Base-by-base conservation (phyloP, 2,888 invertebrate genomes). In the Phymatocera aterrima region DNA sequence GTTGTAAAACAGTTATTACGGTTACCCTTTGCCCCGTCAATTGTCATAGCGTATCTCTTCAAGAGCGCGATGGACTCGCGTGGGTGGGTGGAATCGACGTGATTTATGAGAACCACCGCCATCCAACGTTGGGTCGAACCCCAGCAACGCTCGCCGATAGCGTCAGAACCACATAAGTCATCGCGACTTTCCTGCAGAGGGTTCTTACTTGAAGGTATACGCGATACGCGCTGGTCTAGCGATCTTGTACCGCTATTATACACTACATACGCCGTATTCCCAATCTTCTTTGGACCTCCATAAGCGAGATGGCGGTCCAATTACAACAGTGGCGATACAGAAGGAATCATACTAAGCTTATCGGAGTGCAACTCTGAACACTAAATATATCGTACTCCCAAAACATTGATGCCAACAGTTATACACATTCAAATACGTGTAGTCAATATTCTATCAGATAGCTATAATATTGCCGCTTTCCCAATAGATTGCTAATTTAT, bases 161-260 rank as follows among this genome's bases (percentile, higher is more conserved):
- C 90, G 90, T 89, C 90, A 88, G 89, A 88, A 86, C 87, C 87
- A 89, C 90, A 89, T 90, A 90, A 90, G 89, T 90, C 90, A 90
- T 90, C 89, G 89, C 86, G 88, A 87, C 88, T 88, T 75, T 60
- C 57, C 75, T 43, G 57, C 48, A 51, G 72, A 72, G 75, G 75
- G 75, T 75, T 21, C 54, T 75, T 48, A 64, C 61, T 61, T 64
- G 43, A n/a, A n/a, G 6, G 21, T 75, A 75, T 57, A 57, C 60
- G 57, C 54, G 75, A 75, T 75, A 75, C 75, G 75, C 37, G 54
- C 37, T 54, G n/a, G 54, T 57, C 60, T 43, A 54, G 54, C 54
- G 40, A 18, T 24, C 75, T 43, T 37, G 34, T 57, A n/a, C 60
- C 12, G 4, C 75, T 57, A 40, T 31, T n/a, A 78, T 68, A 79